Evolutionary conservation across 2,113 vertebrate species (phyloP).

Genomic region (Silurus meridionalis): DNA sequence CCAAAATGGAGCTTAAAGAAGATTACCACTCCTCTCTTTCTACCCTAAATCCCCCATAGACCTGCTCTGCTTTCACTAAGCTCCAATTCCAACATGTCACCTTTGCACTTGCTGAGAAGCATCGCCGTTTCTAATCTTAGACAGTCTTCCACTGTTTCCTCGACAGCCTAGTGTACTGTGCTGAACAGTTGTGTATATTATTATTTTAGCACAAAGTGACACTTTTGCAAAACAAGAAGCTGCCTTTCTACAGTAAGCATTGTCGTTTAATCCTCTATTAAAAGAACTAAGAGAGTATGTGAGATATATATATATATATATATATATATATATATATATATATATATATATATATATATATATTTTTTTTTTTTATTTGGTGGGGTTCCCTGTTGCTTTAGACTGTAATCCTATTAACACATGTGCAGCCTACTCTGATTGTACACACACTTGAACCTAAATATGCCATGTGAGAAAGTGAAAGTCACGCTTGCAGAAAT

Average conservation of each 20-base stretch:
- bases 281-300: background rate
- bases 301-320: background rate
- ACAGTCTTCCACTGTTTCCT: background rate
- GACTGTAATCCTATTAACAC: constrained; percentile 40
- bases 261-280: background rate
- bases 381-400: constrained; percentile 14
- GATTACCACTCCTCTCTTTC: constrained; percentile 21
- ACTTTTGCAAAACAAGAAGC: background rate
- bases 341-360: too few relatives aligned
- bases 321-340: too few relatives aligned
- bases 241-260: background rate
- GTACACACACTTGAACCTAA: background rate
- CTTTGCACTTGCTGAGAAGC: background rate
- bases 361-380: constrained; percentile 8
- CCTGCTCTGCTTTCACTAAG: constrained; percentile 15
- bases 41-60: constrained; percentile 18
- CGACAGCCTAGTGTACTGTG: background rate
- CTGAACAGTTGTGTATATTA: background rate
- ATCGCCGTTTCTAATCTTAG: background rate
- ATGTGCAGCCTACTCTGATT: background rate
- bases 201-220: background rate
- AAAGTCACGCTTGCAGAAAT: background rate
- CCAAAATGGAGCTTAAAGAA: constrained; percentile 27
- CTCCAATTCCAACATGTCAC: constrained; percentile 2
- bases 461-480: background rate